Evolutionary conservation across 2,113 vertebrate species (phyloP), one percentile per base, ranked within the genome.

Genomic region (Aldabrachelys gigantea): DNA sequence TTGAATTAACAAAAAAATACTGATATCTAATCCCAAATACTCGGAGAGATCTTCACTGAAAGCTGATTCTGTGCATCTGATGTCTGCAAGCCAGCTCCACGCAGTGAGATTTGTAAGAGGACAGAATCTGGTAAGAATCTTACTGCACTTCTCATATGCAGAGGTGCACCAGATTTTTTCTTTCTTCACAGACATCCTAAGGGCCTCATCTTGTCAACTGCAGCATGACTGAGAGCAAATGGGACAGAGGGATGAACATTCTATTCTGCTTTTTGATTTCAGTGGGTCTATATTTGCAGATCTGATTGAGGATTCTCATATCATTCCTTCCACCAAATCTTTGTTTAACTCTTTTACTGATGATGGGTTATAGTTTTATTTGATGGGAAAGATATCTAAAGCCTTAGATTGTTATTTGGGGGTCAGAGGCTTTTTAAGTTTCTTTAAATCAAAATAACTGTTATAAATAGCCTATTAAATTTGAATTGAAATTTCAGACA

Each of bases 311-410:
- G 92, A 84, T 84, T 89, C 88, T 89, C 83, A 11, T 0, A 89
- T 84, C 19, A 38, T 62, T 29, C 21, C 90, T 91, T 54, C 41
- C 83, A 41, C 31, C 54, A 95, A 87, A 41, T 6, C 76, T 27
- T 82, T 62, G 47, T 89, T 87, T 89, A 87, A 95, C 65, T 91
- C n/a, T 82, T 88, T 91, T 76, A 90, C 81, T 56, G 89, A 91
- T 85, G 49, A 65, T 5, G 41, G 49, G 57, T 11, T 38, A 59
- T 69, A 50, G 81, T 85, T 89, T 82, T 87, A 89, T 17, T 56
- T 76, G 95, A 94, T 92, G 87, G 31, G 80, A 84, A 80, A 21
- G 56, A 21, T 49, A 76, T 62, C 89, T 65, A 8, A 57, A 25
- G n/a, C 24, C 47, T 78, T 0, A 0, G 53, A n/a, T 1, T 91